Conservation (phyloP, 2,888 invertebrate genomes). For the Zhengitettix transpicula region DNA sequence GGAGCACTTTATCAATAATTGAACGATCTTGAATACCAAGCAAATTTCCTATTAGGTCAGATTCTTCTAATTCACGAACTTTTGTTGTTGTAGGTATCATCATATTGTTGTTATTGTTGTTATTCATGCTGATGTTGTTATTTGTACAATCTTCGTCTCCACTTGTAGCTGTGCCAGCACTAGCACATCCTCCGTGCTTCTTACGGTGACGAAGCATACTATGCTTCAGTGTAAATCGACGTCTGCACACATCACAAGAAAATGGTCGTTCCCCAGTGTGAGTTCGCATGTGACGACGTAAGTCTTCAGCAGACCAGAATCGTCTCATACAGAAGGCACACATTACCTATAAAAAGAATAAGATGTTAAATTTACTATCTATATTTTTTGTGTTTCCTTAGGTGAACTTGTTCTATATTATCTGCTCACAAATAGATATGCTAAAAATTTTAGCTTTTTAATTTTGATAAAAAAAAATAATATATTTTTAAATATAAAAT, state of each 20-base stretch:
- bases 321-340: constrained; percentile 86
- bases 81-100: not conserved
- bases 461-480: not conserved
- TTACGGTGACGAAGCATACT: constrained; percentile 87
- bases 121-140: constrained; percentile 10
- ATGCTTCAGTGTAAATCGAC: constrained; percentile 83
- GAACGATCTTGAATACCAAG: constrained; percentile 74
- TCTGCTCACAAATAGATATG: too few species aligned
- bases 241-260: constrained; percentile 74
- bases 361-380: not conserved
- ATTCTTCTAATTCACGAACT: constrained; percentile 2
- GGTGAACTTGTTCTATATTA: too few species aligned
- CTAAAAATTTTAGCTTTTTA: too few species aligned
- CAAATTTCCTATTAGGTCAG: constrained; percentile 75
- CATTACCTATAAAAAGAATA: constrained; percentile 39
- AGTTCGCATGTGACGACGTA: constrained; percentile 83
- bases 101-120: constrained; percentile 11
- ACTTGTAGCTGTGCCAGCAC: not conserved
- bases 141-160: not conserved
- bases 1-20: constrained; percentile 67
- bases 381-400: not conserved
- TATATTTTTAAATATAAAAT: not conserved
- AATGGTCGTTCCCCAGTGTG: constrained; percentile 87
- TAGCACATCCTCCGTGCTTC: constrained; percentile 45
- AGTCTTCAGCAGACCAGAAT: constrained; percentile 89